Conservation (phyloP, 1,140 invertebrate genomes). For the Agrypnia vestita region DNA sequence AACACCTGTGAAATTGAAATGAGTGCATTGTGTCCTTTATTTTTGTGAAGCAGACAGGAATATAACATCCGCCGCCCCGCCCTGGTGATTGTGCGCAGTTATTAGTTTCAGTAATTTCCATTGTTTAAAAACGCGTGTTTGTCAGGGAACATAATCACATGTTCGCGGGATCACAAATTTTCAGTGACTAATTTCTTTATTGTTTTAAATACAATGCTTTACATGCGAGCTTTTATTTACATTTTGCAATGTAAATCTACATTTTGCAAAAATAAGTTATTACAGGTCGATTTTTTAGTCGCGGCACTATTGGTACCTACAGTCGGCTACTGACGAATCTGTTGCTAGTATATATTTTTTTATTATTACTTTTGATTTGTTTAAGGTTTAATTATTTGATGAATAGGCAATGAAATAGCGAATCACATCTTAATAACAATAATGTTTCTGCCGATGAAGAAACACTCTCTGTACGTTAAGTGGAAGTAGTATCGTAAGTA, state of each 20-base stretch:
- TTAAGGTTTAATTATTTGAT: too few relatives aligned
- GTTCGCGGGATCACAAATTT: slow-evolving; percentile 5
- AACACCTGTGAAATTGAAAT: slow-evolving; percentile 18
- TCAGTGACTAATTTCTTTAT: slow-evolving; percentile 27
- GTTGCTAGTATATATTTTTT: too few relatives aligned
- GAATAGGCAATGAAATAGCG: too few relatives aligned
- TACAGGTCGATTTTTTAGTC: too few relatives aligned
- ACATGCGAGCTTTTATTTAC: neutral
- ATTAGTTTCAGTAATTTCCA: slow-evolving; percentile 27
- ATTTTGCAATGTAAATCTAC: slow-evolving; percentile 14
- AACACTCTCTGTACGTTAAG: too few relatives aligned
- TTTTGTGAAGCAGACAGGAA: slow-evolving; percentile 17
- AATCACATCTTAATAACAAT: too few relatives aligned
- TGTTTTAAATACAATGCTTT: slow-evolving; percentile 2
- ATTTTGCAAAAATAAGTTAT: too few relatives aligned
- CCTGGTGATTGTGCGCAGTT: slow-evolving; percentile 16
- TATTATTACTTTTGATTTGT: too few relatives aligned
- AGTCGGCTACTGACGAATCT: too few relatives aligned
- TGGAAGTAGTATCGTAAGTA: too few relatives aligned
- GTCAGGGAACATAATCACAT: neutral
- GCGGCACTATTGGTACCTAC: too few relatives aligned
- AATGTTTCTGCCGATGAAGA: too few relatives aligned
- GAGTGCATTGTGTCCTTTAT: slow-evolving; percentile 6
- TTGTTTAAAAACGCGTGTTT: slow-evolving; percentile 44
- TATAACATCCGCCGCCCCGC: slow-evolving; percentile 6